Evolutionary conservation across 2,797 vertebrate genomes (phyloP).

Genomic region (Ctenopoma multispine): DNA sequence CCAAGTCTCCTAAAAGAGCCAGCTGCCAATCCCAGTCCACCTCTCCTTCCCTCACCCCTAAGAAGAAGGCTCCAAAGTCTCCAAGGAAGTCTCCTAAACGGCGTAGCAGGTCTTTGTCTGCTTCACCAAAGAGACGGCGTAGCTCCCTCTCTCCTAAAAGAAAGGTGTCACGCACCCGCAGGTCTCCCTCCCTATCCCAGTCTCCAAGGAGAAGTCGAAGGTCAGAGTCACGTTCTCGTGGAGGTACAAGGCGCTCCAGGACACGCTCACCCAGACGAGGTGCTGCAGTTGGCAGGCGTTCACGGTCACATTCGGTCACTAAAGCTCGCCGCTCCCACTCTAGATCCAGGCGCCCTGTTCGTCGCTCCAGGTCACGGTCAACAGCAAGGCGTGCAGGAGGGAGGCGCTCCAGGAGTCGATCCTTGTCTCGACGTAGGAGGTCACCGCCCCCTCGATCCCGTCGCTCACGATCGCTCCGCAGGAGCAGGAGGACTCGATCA

Average conservation of each 20-base stretch:
- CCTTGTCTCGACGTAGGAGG: conserved; percentile 75
- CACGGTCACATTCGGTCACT: conserved; percentile 69
- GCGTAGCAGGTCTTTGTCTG: conserved; percentile 58
- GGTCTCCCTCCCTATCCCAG: conserved; percentile 71
- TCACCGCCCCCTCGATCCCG: conserved; percentile 78
- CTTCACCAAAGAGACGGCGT: conserved; percentile 70
- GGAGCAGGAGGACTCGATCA: conserved; percentile 79
- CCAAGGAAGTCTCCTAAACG: conserved; percentile 73
- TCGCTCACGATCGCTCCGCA: conserved; percentile 78
- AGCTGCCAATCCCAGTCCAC: conserved; percentile 69
- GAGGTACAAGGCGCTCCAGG: conserved; percentile 72
- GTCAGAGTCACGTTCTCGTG: conserved; percentile 74
- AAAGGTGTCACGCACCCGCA: conserved; percentile 63
- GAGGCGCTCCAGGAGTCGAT: conserved; percentile 83
- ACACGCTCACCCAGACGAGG: conserved; percentile 77
- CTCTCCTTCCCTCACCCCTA: conserved; percentile 72
- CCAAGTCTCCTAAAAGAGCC: conserved; percentile 61
- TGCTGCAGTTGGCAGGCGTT: conserved; percentile 64
- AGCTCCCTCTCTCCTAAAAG: conserved; percentile 71
- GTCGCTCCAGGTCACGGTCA: conserved; percentile 78
- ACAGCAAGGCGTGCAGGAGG: conserved; percentile 68
- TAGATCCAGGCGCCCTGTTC: conserved; percentile 75
- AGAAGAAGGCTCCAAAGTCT: conserved; percentile 71
- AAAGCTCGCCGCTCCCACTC: conserved; percentile 75
- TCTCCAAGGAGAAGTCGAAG: conserved; percentile 73